Conservation (phyloP, 1,140 invertebrate species). For the Helicoverpa armigera region DNA sequence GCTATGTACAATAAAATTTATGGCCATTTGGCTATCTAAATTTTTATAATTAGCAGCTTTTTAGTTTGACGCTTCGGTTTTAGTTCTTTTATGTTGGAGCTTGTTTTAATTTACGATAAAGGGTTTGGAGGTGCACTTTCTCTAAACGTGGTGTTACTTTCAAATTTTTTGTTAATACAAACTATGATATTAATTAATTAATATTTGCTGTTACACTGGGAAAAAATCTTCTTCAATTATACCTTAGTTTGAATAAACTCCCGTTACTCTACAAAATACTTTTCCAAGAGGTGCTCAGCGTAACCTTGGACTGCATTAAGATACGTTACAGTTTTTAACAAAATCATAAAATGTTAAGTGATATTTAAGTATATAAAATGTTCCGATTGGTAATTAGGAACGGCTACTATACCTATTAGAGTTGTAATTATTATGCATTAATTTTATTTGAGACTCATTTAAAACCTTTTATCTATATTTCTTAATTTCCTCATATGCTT, state of each 20-base stretch:
- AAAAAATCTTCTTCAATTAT: too few relatives aligned
- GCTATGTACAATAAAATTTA: constrained; percentile 33
- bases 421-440: not conserved
- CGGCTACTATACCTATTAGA: not conserved
- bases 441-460: constrained; percentile 13
- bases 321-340: not conserved
- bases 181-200: too few relatives aligned
- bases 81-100: constrained; percentile 6
- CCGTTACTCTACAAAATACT: too few relatives aligned
- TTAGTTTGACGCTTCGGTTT: constrained; percentile 41
- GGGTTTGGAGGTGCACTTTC: not conserved
- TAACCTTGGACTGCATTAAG: not conserved
- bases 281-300: too few relatives aligned
- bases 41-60: constrained; percentile 39
- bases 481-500: constrained; percentile 16
- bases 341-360: not conserved
- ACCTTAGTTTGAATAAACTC: too few relatives aligned
- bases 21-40: constrained; percentile 25
- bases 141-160: not conserved
- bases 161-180: not conserved
- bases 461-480: constrained; percentile 16
- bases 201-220: too few relatives aligned
- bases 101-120: not conserved
- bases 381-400: not conserved
- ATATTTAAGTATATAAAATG: not conserved